Evolutionary conservation across 2,797 vertebrate species (phyloP).

Genomic region (Ibycter americanus): DNA sequence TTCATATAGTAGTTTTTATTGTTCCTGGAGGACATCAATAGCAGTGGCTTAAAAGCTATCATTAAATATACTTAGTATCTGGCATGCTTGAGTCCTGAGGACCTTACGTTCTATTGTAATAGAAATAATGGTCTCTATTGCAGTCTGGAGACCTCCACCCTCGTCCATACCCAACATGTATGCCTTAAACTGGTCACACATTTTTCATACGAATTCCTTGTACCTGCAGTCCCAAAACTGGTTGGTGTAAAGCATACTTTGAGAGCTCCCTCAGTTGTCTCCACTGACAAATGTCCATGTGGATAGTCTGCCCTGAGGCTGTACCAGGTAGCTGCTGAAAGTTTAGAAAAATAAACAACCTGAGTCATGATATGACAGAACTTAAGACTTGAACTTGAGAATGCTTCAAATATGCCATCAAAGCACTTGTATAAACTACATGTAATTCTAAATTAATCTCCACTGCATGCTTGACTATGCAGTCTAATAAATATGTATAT

Average conservation of each 20-base stretch:
- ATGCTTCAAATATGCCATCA: background rate
- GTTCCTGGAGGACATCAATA: background rate
- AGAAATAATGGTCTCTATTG: background rate
- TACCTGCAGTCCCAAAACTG: background rate
- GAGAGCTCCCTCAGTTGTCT: background rate
- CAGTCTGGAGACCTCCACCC: background rate
- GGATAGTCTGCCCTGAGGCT: background rate
- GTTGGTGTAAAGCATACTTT: background rate
- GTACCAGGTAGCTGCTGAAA: background rate
- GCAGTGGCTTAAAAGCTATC: background rate
- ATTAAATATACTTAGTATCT: background rate
- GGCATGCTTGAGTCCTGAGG: background rate
- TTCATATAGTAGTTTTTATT: background rate
- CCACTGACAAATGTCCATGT: rapidly evolving
- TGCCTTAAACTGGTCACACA: background rate
- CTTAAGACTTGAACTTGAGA: background rate
- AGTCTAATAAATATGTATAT: background rate
- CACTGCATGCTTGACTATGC: background rate
- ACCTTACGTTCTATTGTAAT: background rate
- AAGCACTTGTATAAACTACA: background rate
- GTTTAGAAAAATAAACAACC: background rate
- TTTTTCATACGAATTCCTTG: background rate
- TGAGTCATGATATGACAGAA: background rate
- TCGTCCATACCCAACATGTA: background rate
- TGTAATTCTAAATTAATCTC: background rate